A percentile compares a stretch with the other conserved stretches of the same genome.
Evolutionary conservation across 2,888 invertebrate species (phyloP).

Genomic region (Scaptomyza polygonia): DNA sequence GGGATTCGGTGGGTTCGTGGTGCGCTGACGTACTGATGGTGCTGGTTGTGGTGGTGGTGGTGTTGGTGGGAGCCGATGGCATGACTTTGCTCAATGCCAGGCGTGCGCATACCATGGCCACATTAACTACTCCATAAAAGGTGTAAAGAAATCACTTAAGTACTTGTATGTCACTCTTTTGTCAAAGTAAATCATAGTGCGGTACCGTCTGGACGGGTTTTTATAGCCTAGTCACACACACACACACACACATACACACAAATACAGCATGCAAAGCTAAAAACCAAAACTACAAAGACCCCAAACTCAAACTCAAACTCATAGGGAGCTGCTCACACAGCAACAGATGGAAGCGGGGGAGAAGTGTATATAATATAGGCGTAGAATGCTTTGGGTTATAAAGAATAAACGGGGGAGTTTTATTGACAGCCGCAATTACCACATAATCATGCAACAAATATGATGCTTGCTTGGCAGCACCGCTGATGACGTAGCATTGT

Average conservation of each 20-base stretch:
- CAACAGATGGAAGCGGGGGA: conserved; percentile 1
- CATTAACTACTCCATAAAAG: conserved; percentile 81
- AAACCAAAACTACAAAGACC: conserved; percentile 4
- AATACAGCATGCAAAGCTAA: not conserved
- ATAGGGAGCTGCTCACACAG: conserved; percentile 28
- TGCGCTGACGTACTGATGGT: conserved; percentile 17
- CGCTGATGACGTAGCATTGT: conserved; percentile 69
- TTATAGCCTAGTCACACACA: conserved; percentile 52
- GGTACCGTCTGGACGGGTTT: conserved; percentile 52
- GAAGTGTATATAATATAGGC: conserved; percentile 63
- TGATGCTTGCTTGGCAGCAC: conserved; percentile 68
- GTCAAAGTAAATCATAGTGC: conserved; percentile 79
- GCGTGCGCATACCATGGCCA: conserved; percentile 73
- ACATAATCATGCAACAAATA: conserved; percentile 82
- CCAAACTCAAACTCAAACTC: conserved; percentile 7
- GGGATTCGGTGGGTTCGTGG: conserved; percentile 46
- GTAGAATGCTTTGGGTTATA: conserved; percentile 77
- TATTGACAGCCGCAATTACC: conserved; percentile 83
- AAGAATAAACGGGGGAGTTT: conserved; percentile 82
- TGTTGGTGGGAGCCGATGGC: conserved; percentile 44
- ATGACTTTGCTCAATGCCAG: conserved; percentile 73
- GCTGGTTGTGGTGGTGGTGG: conserved; percentile 9
- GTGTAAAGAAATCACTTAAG: conserved; percentile 79
- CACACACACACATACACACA: conserved; percentile 23
- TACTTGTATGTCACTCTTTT: conserved; percentile 80